Base-by-base conservation (phyloP, 1,140 invertebrate genomes). In the Neodiprion virginianus region DNA sequence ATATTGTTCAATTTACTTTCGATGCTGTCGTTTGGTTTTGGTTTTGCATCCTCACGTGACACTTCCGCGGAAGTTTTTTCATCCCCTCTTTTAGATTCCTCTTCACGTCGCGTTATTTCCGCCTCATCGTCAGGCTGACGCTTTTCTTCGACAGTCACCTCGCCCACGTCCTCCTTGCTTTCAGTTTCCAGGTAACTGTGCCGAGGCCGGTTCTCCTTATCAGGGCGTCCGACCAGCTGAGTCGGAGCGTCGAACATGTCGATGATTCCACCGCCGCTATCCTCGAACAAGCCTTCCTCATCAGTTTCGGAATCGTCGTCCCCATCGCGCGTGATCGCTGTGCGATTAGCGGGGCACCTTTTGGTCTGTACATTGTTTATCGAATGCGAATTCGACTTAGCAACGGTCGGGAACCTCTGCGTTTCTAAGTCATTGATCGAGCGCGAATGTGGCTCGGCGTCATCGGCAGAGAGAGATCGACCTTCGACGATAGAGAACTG, bases 1-100 rank as follows among this genome's bases (percentile, higher is more conserved):
- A 86, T 80, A 48, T 77, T 73, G 12, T 79, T 77, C 1, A 86
- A 70, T 73, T 83, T 81, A 74, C n/a, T 75, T 71, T 82, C 82
- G 2, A 86, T n/a, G 0, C 73, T 78, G 48, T 86, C 83, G 53
- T 84, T 73, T 8, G 77, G 48, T 77, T 75, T 80, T 5, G 12
- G 11, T 11, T 69, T 47, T 69, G 14, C 14, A 68, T 77, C 71
- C 53, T 69, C 67, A 17, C 8, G 4, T 7, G 11, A 7, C 67
- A 11, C 0, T 7, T 61, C n/a, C 8, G 8, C 53, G 53, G 53
- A 61, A 61, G 53, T 61, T 69, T 12, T 23, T 69, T 69, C 40
- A 11, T 69, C 11, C 11, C 7, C 21, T 12, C 5, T 23, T 0
- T 47, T 69, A 14, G 53, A 3, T 17, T 61, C 53, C 11, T 12